Conservation (phyloP, 2,113 vertebrate species). For the Laticauda colubrina region DNA sequence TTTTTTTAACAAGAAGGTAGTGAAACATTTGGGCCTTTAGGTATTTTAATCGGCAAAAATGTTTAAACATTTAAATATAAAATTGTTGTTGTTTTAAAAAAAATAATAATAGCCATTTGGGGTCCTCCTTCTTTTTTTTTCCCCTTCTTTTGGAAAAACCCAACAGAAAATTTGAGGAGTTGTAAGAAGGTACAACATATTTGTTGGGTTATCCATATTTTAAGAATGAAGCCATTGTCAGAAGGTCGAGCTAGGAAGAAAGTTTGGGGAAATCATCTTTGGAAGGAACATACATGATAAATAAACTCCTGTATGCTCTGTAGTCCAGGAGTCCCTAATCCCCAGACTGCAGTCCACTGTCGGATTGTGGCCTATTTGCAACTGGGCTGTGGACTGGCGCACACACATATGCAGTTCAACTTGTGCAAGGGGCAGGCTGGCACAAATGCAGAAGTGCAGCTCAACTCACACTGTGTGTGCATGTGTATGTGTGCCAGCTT, state of each 20-base stretch:
- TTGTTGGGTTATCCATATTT: neutral
- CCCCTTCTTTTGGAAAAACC: neutral
- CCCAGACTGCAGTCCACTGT: too few relatives aligned
- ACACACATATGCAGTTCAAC: too few relatives aligned
- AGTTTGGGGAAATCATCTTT: neutral
- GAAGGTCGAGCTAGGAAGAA: neutral
- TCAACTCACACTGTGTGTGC: too few relatives aligned
- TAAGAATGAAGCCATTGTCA: neutral
- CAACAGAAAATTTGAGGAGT: neutral
- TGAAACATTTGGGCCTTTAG: neutral
- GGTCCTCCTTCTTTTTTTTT: neutral
- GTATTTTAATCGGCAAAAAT: rapidly evolving
- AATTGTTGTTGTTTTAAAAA: neutral
- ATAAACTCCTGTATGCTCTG: neutral
- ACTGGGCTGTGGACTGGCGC: too few relatives aligned
- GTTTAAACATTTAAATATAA: neutral
- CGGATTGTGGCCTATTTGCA: rapidly evolving
- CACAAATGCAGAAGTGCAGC: too few relatives aligned
- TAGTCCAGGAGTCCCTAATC: too few relatives aligned
- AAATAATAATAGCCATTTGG: neutral
- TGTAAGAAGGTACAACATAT: neutral
- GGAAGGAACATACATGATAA: neutral
- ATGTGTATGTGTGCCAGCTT: too few relatives aligned
- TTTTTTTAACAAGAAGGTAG: neutral
- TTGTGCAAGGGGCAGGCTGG: too few relatives aligned